Base-by-base conservation (phyloP, 2,797 vertebrate species). In the Eleutherodactylus coqui region DNA sequence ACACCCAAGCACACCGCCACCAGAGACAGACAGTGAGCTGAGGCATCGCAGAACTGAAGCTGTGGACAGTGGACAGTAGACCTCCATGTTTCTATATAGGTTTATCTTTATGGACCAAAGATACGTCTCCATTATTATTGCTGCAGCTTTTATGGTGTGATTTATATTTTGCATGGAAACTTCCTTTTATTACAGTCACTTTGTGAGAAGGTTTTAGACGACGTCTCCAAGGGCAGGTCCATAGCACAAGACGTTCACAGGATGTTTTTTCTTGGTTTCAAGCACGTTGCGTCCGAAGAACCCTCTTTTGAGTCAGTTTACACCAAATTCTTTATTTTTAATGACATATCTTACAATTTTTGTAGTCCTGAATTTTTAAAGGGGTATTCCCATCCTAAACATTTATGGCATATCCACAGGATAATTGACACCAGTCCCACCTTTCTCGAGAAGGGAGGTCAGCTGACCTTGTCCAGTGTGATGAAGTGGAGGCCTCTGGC, bases 31-130 rank as follows among this genome's bases (percentile, higher is more conserved):
- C 51, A 93, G 90, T 85, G 84, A 90, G 0, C 3, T 95, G 89
- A 92, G 94, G 41, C 94, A 95, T 79, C 93, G 94, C 67, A 94
- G 80, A 77, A 92, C 83, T 75, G 93, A 92, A 84, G 90, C 24
- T 5, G 76, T 7, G 5, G 89, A 89, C 47, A 83, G 88, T 51
- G 91, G 73, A 49, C 91, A 90, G 0, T 93, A 94, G 86, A 24
- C 24, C 75, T 86, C 21, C 49, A 11, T 6, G 0, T n/a, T 27
- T 17, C 0, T 32, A n/a, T 55, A 53, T n/a, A 55, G 13, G 0
- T 88, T 24, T 83, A 80, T 47, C 38, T 77, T 87, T 80, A 79
- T n/a, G 92, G 92, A 91, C 92, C 91, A 92, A 91, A 93, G 92
- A 92, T 88, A 16, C 70, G 32, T 69, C 34, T 86, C 86, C 77